phyloP scores from a whole-genome alignment of 1,140 invertebrate species.

The Hetaerina americana region DNA sequence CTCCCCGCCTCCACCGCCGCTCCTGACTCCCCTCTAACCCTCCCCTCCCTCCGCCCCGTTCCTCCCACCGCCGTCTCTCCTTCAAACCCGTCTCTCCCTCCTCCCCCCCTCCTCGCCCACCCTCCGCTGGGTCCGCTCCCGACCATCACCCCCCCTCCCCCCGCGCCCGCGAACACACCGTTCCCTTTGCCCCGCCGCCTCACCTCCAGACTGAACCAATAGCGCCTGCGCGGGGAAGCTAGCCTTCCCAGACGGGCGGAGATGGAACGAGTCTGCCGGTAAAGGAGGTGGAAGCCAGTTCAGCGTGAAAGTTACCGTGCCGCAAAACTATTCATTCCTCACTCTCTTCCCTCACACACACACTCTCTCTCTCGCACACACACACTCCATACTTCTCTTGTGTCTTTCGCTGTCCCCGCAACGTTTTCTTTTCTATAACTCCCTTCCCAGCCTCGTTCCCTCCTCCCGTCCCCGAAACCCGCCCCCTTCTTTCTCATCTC shows the following conservation, averaged over 20 bases:
- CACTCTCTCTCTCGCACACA: not conserved
- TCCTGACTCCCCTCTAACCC: not conserved
- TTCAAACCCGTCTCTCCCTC: not conserved
- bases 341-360: not conserved
- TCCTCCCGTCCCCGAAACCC: too few relatives aligned
- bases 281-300: not conserved
- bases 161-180: too few relatives aligned
- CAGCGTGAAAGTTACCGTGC: not conserved
- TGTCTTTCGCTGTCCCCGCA: too few relatives aligned
- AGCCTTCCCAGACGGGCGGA: not conserved
- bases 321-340: not conserved
- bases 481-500: too few relatives aligned
- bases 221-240: not conserved
- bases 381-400: too few relatives aligned
- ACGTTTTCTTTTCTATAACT: too few relatives aligned
- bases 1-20: not conserved
- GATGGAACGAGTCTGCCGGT: not conserved
- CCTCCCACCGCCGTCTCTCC: not conserved
- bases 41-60: not conserved
- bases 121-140: too few relatives aligned
- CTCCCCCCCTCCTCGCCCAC: not conserved
- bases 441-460: too few relatives aligned
- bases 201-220: not conserved
- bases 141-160: not conserved
- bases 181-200: not conserved